Evolutionary conservation across 2,888 invertebrate species (phyloP).

Genomic region (Zeuzera pyrina): DNA sequence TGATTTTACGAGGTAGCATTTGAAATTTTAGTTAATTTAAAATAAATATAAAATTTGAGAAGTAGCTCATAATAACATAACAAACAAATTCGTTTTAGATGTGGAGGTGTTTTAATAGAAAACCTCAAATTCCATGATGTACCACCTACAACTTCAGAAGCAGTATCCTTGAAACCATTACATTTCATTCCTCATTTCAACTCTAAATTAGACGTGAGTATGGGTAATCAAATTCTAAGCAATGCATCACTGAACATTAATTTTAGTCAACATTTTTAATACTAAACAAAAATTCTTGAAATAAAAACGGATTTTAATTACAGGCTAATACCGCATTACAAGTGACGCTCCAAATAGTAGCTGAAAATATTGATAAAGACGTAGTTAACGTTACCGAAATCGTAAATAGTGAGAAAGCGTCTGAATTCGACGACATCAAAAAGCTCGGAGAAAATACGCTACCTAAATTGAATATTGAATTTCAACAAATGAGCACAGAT

Average conservation of each 20-base stretch:
- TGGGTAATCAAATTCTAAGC: background rate
- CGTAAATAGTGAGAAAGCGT: conserved; percentile 4
- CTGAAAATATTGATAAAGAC: conserved; percentile 23
- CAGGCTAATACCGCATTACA: conserved; percentile 2
- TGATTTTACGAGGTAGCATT: conserved; percentile 24
- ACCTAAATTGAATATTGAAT: conserved; percentile 4
- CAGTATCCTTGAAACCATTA: conserved; percentile 1
- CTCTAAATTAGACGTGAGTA: conserved; percentile 4
- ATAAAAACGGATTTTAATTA: background rate
- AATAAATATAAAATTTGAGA: no score
- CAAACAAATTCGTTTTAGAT: conserved; percentile 30
- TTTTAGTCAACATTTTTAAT: no score
- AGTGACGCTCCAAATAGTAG: conserved; percentile 23
- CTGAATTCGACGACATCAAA: conserved; percentile 13
- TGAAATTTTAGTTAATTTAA: no score
- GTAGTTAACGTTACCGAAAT: conserved; percentile 19
- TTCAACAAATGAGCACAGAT: conserved; percentile 1
- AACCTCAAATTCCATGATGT: conserved; percentile 20
- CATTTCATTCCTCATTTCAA: conserved; percentile 5
- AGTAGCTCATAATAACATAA: no score
- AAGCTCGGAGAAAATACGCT: conserved; percentile 11
- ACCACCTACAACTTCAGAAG: background rate
- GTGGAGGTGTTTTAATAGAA: conserved; percentile 34
- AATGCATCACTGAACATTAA: no score
- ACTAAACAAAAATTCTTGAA: background rate